Percentiles rank a stretch among this genome's conserved stretches.
Conservation (phyloP, 2,113 vertebrate species). For the Poeciliopsis prolifica region DNA sequence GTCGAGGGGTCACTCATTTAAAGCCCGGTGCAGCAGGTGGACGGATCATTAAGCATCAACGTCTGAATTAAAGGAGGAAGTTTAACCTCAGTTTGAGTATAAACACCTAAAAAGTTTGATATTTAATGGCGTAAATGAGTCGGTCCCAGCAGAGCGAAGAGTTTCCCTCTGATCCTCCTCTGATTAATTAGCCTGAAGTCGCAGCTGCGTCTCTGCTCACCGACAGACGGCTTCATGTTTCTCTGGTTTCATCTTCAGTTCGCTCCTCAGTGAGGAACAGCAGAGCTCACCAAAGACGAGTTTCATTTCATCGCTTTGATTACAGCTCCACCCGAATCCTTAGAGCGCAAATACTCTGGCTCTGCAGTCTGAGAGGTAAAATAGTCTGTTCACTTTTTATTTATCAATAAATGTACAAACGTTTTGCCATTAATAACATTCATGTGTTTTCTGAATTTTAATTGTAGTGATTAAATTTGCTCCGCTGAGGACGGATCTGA, state of each 20-base stretch:
- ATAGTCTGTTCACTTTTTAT: too few species aligned
- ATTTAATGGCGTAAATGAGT: background rate
- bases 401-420: too few species aligned
- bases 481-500: too few species aligned
- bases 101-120: too few species aligned
- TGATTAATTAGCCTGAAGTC: slow-evolving; percentile 1
- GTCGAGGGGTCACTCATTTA: background rate
- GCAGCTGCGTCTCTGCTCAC: slow-evolving; percentile 16
- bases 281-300: too few species aligned
- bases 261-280: background rate
- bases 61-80: background rate
- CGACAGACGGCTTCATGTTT: background rate
- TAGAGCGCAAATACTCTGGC: too few species aligned
- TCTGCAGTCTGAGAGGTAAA: too few species aligned
- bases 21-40: background rate
- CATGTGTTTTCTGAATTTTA: too few species aligned
- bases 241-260: background rate
- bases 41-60: background rate
- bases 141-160: background rate
- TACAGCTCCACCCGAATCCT: too few species aligned
- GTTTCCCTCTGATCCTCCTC: background rate
- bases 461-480: too few species aligned
- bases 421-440: too few species aligned
- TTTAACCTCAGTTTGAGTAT: background rate
- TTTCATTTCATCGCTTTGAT: too few species aligned